These are phyloP conservation scores for Papilio helenus DNA, from an alignment of 1,140 invertebrate species.

Conservation along the genomic window DNA sequence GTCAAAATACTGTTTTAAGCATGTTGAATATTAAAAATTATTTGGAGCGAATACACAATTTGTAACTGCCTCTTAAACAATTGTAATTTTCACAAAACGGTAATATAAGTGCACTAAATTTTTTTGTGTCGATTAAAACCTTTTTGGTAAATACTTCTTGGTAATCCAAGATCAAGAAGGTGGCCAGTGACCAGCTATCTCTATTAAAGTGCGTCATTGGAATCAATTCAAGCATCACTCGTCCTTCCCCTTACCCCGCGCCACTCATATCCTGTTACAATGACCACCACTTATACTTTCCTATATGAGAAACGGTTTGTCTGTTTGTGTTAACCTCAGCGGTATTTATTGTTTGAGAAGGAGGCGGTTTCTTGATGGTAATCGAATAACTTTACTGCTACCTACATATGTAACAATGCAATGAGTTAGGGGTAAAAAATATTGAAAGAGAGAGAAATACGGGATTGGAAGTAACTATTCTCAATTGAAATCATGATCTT, in stretches of 20 bases:
- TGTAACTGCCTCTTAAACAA: constrained; percentile 28
- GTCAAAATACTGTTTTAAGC: too few species aligned
- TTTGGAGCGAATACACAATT: constrained; percentile 46
- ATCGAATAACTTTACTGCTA: too few species aligned
- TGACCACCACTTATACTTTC: constrained; percentile 30
- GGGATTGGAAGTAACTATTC: too few species aligned
- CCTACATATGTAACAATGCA: too few species aligned
- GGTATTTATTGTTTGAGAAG: too few species aligned
- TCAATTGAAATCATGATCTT: too few species aligned
- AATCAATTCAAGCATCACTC: constrained; percentile 58
- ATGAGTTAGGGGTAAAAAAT: too few species aligned
- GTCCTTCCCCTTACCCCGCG: constrained; percentile 36
- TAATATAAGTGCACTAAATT: too few species aligned
- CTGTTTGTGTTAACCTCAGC: constrained; percentile 32
- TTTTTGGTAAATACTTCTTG: not conserved
- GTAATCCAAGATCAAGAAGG: constrained; percentile 13
- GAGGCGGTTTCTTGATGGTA: too few species aligned
- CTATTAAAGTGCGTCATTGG: constrained; percentile 66
- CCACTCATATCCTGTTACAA: constrained; percentile 48
- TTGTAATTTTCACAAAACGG: too few species aligned
- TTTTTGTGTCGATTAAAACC: not conserved
- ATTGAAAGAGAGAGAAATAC: too few species aligned
- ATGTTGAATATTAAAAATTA: not conserved
- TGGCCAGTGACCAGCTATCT: constrained; percentile 33
- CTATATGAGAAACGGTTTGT: constrained; percentile 40